Percentiles rank a stretch among this genome's conserved stretches.
Conservation (phyloP, 2,888 invertebrate species). For the Eledone cirrhosa region DNA sequence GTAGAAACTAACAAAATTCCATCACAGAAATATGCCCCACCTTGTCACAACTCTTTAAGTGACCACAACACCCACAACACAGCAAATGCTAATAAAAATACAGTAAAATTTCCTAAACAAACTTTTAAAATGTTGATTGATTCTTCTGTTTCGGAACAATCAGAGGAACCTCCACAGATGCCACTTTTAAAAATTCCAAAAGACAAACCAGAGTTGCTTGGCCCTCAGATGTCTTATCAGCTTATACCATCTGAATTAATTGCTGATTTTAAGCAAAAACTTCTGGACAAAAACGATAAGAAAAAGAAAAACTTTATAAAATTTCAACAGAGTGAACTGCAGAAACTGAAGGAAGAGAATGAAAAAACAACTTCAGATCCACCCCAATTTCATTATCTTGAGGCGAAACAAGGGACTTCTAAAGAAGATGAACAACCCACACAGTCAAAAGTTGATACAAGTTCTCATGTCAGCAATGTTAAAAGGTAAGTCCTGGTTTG, state of each 20-base stretch:
- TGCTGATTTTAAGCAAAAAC: neutral
- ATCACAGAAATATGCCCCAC: no score
- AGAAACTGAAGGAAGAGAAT: neutral
- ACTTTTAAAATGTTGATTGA: no score
- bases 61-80: neutral
- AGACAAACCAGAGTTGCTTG: neutral
- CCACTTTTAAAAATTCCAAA: slow-evolving; percentile 9
- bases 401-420: no score
- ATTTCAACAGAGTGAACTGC: slow-evolving; percentile 3
- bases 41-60: neutral
- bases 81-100: no score
- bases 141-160: neutral
- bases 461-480: no score
- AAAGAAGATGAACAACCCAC: no score
- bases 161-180: neutral
- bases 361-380: neutral
- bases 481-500: no score
- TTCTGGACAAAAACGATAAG: neutral
- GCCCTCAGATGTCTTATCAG: neutral
- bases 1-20: no score
- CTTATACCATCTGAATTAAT: slow-evolving; percentile 9
- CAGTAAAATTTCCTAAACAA: no score
- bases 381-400: no score
- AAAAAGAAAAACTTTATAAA: slow-evolving; percentile 18
- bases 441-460: no score